Evolutionary conservation across 2,113 vertebrate species (phyloP).

Genomic region (Bubo bubo): DNA sequence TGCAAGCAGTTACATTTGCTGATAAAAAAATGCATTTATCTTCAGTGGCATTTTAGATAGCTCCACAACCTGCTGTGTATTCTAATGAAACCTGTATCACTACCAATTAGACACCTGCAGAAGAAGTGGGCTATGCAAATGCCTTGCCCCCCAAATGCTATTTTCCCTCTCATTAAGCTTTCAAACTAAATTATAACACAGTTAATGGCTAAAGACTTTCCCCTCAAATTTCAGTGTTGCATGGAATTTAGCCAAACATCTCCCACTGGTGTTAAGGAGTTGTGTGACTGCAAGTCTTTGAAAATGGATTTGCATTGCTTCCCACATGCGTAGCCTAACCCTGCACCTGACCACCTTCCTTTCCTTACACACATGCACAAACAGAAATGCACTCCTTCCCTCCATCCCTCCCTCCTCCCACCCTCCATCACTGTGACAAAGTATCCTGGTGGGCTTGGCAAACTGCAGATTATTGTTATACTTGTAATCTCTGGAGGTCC

Average conservation of each 20-base stretch:
- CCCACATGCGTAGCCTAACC: neutral
- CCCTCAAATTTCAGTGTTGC: neutral
- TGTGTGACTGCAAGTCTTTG: neutral
- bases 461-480: constrained; percentile 31
- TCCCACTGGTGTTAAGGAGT: constrained; percentile 19
- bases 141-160: neutral
- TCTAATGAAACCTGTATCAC: constrained; percentile 59
- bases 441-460: neutral
- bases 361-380: neutral
- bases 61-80: constrained; percentile 40
- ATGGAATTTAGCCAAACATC: neutral
- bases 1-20: neutral
- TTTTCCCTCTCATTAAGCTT: constrained; percentile 58
- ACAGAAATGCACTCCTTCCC: neutral
- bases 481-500: constrained; percentile 47
- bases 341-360: neutral
- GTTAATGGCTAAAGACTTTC: constrained; percentile 35
- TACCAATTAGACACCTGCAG: constrained; percentile 63
- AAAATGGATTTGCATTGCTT: neutral
- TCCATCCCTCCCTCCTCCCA: neutral
- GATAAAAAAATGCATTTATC: constrained; percentile 40
- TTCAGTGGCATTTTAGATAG: constrained; percentile 25
- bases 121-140: constrained; percentile 58
- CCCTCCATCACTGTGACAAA: neutral
- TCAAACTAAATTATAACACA: constrained; percentile 47